Conservation (phyloP, 64 coral and sea anemone species). For the Montipora capricornis region DNA sequence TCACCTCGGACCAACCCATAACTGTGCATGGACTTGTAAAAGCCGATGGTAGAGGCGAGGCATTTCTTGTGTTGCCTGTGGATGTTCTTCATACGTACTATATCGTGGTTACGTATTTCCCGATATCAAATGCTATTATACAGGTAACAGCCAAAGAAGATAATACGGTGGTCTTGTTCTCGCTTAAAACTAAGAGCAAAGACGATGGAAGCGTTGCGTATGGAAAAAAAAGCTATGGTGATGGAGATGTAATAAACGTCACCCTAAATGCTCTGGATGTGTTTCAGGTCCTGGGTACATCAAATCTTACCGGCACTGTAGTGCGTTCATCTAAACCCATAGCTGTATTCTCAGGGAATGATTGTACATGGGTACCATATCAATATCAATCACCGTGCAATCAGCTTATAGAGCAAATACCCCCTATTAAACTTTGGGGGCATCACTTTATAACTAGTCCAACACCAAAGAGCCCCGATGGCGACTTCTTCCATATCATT, state of each 20-base stretch:
- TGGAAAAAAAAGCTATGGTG: too few relatives aligned
- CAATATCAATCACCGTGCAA: slow-evolving; percentile 26
- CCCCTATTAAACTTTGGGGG: slow-evolving; percentile 70
- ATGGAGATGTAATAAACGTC: too few relatives aligned
- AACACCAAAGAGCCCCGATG: slow-evolving; percentile 8
- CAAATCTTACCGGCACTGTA: too few relatives aligned
- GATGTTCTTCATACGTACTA: slow-evolving; percentile 25
- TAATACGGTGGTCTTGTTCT: slow-evolving; percentile 41
- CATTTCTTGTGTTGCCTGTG: slow-evolving; percentile 65
- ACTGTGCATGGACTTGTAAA: slow-evolving; percentile 54
- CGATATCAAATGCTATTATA: slow-evolving; percentile 28
- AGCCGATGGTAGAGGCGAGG: slow-evolving; percentile 9
- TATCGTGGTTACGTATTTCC: slow-evolving; percentile 52
- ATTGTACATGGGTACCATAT: slow-evolving; percentile 45
- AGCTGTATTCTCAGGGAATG: too few relatives aligned
- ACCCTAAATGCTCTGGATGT: too few relatives aligned
- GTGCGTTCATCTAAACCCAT: too few relatives aligned
- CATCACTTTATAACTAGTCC: slow-evolving; percentile 69
- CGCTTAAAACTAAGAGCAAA: background rate
- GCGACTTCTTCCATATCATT: slow-evolving; percentile 75
- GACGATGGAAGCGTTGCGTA: too few relatives aligned
- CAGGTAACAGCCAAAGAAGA: slow-evolving; percentile 35
- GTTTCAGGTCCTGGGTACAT: too few relatives aligned
- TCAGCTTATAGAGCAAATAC: slow-evolving; percentile 85
- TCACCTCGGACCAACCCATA: background rate